A percentile compares a stretch with the other conserved stretches of the same genome.
Evolutionary conservation across 2,888 invertebrate species (phyloP).

Genomic region (Orthosia gracilis): DNA sequence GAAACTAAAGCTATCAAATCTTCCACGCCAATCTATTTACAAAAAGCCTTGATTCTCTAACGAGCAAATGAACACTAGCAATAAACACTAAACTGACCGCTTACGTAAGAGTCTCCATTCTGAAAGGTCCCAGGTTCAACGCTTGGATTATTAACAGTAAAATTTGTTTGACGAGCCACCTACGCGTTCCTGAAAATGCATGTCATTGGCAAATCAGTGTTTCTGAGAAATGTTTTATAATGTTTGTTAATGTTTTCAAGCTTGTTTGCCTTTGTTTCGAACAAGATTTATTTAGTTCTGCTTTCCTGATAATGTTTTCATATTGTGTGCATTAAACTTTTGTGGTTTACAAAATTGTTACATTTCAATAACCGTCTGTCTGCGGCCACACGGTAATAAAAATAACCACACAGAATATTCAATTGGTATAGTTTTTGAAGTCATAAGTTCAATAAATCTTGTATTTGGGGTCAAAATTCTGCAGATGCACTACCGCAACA

Average conservation of each 20-base stretch:
- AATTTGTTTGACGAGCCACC: slow-evolving; percentile 43
- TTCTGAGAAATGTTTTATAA: slow-evolving; percentile 45
- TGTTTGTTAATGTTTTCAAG: slow-evolving; percentile 1
- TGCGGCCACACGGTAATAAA: neutral
- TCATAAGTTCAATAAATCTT: neutral
- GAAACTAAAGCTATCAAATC: neutral
- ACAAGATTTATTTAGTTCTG: neutral
- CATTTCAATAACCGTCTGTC: neutral
- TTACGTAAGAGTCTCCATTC: slow-evolving; percentile 47
- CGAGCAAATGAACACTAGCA: slow-evolving; percentile 9
- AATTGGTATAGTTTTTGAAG: neutral
- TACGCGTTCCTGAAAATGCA: slow-evolving; percentile 38
- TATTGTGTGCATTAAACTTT: neutral
- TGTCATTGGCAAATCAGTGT: slow-evolving; percentile 45
- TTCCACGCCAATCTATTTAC: neutral
- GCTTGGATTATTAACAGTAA: slow-evolving; percentile 52
- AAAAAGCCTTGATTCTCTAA: slow-evolving; percentile 13
- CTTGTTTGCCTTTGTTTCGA: neutral
- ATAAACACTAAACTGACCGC: slow-evolving; percentile 4
- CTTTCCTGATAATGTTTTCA: neutral
- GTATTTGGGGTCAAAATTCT: neutral
- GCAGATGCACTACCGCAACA: too few relatives aligned
- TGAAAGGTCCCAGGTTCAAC: slow-evolving; percentile 56
- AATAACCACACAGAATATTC: neutral
- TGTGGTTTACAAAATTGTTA: neutral